Evolutionary conservation across 2,888 invertebrate species (phyloP).

Genomic region (Trichogramma evanescens): DNA sequence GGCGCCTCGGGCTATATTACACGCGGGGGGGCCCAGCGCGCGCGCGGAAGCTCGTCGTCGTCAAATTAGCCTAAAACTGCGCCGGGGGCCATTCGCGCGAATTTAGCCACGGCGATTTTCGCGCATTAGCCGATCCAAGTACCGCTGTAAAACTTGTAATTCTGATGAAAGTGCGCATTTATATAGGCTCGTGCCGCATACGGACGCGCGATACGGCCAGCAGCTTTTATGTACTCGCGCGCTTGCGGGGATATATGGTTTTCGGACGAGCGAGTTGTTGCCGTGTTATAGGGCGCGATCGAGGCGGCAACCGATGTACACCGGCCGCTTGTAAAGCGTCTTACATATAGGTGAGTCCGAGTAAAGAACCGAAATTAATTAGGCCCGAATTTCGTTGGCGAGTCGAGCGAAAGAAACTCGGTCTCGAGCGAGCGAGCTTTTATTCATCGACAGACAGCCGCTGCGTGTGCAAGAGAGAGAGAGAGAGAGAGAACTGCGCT

Average conservation of each 20-base stretch:
- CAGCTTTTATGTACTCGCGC: neutral
- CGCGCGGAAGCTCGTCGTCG: conserved; percentile 33
- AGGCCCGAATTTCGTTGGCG: neutral
- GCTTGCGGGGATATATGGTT: neutral
- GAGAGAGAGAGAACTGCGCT: neutral
- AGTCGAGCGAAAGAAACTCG: neutral
- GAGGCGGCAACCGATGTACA: neutral
- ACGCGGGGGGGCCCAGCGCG: conserved; percentile 5
- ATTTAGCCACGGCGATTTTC: conserved; percentile 30
- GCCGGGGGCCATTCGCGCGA: conserved; percentile 23
- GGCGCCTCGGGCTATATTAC: neutral
- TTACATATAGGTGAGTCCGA: too few species aligned
- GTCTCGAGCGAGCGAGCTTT: neutral
- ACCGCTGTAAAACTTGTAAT: conserved; percentile 12
- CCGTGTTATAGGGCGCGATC: neutral
- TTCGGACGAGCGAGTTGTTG: conserved; percentile 3
- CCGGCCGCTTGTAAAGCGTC: neutral
- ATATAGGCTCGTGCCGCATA: neutral
- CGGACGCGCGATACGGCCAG: neutral
- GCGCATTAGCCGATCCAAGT: neutral
- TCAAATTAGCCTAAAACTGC: conserved; percentile 45
- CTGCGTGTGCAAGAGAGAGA: neutral
- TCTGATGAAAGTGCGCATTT: neutral
- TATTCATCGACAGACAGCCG: neutral
- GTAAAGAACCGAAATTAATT: neutral